These are phyloP conservation scores for Talpa occidentalis DNA, from an alignment of 2,113 vertebrate species.

Conservation along the genomic window DNA sequence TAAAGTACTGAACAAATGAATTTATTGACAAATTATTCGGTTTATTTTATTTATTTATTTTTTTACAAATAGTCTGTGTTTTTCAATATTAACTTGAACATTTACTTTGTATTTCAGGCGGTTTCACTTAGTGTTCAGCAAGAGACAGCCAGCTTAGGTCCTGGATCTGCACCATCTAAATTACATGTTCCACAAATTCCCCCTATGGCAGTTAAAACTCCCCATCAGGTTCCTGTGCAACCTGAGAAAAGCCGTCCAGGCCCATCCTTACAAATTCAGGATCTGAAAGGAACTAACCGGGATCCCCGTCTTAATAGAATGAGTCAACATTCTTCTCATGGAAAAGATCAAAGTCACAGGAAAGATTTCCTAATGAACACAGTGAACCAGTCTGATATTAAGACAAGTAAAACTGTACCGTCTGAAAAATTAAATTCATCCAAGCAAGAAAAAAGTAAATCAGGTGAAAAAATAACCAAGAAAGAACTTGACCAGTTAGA, in stretches of 20 bases:
- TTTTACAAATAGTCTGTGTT: neutral
- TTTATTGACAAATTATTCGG: conserved; percentile 46
- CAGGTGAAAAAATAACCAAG: conserved; percentile 87
- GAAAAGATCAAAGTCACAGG: conserved; percentile 90
- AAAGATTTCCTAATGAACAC: conserved; percentile 86
- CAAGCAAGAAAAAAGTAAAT: conserved; percentile 89
- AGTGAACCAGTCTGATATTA: conserved; percentile 85
- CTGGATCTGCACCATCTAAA: conserved; percentile 86
- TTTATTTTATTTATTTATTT: neutral
- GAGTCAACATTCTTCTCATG: conserved; percentile 83
- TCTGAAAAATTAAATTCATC: conserved; percentile 86
- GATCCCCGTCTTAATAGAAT: conserved; percentile 95
- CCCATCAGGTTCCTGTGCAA: conserved; percentile 83
- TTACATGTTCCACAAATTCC: conserved; percentile 85
- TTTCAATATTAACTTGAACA: conserved; percentile 36
- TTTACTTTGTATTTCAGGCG: conserved; percentile 84
- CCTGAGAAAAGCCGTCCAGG: conserved; percentile 86
- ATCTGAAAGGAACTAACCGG: conserved; percentile 90
- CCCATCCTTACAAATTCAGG: conserved; percentile 87
- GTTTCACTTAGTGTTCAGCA: conserved; percentile 90
- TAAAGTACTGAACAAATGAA: neutral
- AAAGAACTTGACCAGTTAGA: conserved; percentile 89
- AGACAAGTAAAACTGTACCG: conserved; percentile 82
- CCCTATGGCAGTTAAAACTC: conserved; percentile 83
- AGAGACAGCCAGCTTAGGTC: conserved; percentile 85